Percentiles rank a stretch among this genome's conserved stretches.
Conservation (phyloP, 2,888 invertebrate genomes). For the Smittia sp. region DNA sequence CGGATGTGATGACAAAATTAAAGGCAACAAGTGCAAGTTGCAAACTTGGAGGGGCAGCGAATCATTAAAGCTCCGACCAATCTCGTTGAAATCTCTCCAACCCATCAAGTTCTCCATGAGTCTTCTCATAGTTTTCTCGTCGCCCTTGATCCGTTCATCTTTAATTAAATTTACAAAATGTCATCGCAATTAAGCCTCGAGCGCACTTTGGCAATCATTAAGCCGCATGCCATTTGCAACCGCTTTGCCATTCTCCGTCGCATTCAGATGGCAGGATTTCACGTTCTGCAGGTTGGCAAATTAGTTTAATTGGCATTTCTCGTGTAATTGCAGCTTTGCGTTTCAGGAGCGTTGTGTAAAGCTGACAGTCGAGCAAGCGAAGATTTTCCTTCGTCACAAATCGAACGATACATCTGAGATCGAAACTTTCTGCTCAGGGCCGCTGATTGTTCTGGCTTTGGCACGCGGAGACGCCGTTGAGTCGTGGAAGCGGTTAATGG, state of each 20-base stretch:
- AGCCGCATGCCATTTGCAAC: slow-evolving; percentile 19
- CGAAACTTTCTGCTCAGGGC: background rate
- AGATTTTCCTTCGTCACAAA: background rate
- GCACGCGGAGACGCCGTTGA: background rate
- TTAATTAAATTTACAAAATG: background rate
- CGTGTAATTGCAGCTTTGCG: background rate
- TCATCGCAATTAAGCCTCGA: background rate
- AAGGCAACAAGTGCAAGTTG: too few relatives aligned
- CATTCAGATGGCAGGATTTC: slow-evolving; percentile 6
- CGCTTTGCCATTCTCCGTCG: slow-evolving; percentile 4
- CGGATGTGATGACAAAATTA: too few relatives aligned
- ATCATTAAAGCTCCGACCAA: too few relatives aligned
- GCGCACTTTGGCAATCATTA: slow-evolving; percentile 23
- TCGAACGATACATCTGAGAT: background rate
- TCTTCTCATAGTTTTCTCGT: background rate
- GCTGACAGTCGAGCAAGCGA: background rate
- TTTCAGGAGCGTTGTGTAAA: slow-evolving; percentile 28
- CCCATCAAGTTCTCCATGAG: too few relatives aligned
- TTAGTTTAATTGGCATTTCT: background rate
- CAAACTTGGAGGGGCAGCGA: too few relatives aligned
- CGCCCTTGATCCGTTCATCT: background rate
- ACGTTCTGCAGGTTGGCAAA: slow-evolving; percentile 14
- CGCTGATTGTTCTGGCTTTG: slow-evolving; percentile 7
- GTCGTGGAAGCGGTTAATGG: slow-evolving; percentile 24
- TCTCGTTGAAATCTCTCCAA: too few relatives aligned